Evolutionary conservation across 2,888 invertebrate species (phyloP).

Genomic region (Apotomis turbidana): DNA sequence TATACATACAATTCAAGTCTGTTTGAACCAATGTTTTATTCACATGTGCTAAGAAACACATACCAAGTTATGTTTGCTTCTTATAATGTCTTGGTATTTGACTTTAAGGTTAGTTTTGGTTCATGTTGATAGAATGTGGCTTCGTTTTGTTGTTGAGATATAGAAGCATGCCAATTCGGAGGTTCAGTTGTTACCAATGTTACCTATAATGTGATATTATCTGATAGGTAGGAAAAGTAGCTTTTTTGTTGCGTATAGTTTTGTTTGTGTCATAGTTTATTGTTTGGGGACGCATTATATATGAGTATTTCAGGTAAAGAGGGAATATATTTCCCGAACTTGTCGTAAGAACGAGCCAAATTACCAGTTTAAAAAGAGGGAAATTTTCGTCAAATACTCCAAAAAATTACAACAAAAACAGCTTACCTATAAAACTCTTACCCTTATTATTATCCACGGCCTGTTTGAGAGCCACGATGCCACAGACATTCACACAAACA

Average conservation of each 20-base stretch:
- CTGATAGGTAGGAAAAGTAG: slow-evolving; percentile 33
- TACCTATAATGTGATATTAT: slow-evolving; percentile 38
- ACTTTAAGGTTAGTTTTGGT: slow-evolving; percentile 12
- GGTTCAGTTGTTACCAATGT: slow-evolving; percentile 39
- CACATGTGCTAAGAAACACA: background rate
- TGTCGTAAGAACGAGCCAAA: too few species aligned
- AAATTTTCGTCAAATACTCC: too few species aligned
- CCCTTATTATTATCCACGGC: too few species aligned
- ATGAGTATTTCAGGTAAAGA: too few species aligned
- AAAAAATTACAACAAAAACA: too few species aligned
- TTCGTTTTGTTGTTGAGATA: slow-evolving; percentile 37
- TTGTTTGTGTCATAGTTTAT: slow-evolving; percentile 19
- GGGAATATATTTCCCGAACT: too few species aligned
- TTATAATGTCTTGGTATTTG: background rate
- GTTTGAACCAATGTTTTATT: background rate
- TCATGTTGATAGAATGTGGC: background rate
- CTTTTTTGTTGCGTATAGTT: slow-evolving; percentile 26
- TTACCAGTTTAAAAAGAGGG: too few species aligned
- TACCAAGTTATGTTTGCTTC: slow-evolving; percentile 11
- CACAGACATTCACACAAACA: too few species aligned
- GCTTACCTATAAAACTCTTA: too few species aligned
- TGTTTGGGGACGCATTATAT: background rate
- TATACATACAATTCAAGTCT: background rate
- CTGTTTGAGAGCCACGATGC: too few species aligned
- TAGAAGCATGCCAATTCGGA: slow-evolving; percentile 37